Evolutionary conservation across 30 jellyfish, hydroid and myxozoan species (phyloP), one percentile per base, ranked within the genome.

Genomic region (Pelagia noctiluca): DNA sequence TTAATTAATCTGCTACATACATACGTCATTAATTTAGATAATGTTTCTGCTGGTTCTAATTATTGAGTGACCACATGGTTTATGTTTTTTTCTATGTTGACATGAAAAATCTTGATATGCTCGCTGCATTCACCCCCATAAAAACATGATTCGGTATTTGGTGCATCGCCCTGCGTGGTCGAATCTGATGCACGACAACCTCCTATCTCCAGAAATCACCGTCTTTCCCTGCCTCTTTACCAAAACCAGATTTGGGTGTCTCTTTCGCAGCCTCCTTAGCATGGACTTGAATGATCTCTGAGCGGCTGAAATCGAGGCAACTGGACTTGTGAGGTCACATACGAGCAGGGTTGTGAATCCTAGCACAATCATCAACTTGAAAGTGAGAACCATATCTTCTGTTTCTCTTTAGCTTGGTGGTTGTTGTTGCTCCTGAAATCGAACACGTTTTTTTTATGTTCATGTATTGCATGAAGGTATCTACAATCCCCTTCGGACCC

Each of bases 81-180:
- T n/a, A n/a, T n/a, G n/a, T n/a, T n/a, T n/a, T n/a, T n/a, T n/a
- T n/a, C n/a, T n/a, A n/a, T n/a, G n/a, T n/a, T n/a, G n/a, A n/a
- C n/a, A n/a, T n/a, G n/a, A n/a, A n/a, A 47, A 11, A 47, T 47
- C 32, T 54, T 11, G 7, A 5, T 1, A 0, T 29, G 2, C 12
- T 37, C 70, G 12, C 16, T 1, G 13, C 3, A 11, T 21, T 35
- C 49, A 80, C 31, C 90, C 84, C 90, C 90, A 80, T 21, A 80
- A 68, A 33, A 80, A 80, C 90, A 80, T 80, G 35, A 80, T 69
- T 32, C 67, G 50, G 76, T 64, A 80, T 23, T 84, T 50, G 49
- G 35, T 64, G 75, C 90, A 80, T 37, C 84, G 48, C 22, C 90
- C 90, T 12, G 22, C 12, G 53, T 80, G 21, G 75, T 80, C 90